Evolutionary conservation across 2,888 invertebrate genomes (phyloP).

Genomic region (Himalopsyche japonica): DNA sequence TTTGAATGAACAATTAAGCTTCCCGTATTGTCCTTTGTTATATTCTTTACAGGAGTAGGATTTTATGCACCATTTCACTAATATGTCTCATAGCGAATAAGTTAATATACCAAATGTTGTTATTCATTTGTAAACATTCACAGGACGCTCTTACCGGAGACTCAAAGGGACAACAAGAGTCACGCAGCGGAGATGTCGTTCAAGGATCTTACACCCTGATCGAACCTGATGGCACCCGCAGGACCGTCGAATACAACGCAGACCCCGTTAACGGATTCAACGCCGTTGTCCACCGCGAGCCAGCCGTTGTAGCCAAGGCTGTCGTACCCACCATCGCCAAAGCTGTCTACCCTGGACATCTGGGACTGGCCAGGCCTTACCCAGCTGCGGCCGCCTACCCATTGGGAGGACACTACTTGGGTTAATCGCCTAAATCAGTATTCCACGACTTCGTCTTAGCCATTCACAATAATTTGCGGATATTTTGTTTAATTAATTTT

Average conservation of each 20-base stretch:
- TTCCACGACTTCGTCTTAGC: not conserved
- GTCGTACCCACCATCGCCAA: constrained; percentile 42
- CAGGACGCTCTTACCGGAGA: constrained; percentile 49
- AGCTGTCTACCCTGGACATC: constrained; percentile 43
- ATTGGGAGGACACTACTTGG: constrained; percentile 39
- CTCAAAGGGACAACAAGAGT: constrained; percentile 47
- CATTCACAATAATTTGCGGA: not conserved
- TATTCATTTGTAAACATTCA: not conserved
- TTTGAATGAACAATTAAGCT: too few relatives aligned
- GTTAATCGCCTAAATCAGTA: constrained; percentile 7
- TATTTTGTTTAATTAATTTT: not conserved
- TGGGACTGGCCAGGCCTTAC: constrained; percentile 37
- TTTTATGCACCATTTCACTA: too few relatives aligned
- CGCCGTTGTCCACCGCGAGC: constrained; percentile 48
- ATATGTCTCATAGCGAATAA: not conserved
- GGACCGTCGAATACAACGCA: constrained; percentile 49
- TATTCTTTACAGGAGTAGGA: too few relatives aligned
- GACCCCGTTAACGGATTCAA: constrained; percentile 45
- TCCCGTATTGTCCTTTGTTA: too few relatives aligned
- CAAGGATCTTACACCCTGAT: constrained; percentile 48
- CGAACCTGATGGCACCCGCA: constrained; percentile 48
- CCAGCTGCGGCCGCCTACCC: constrained; percentile 29
- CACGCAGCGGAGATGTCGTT: constrained; percentile 48
- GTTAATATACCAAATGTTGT: too few relatives aligned
- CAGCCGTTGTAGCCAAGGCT: constrained; percentile 43